Base-by-base conservation (phyloP, 2,888 invertebrate genomes). In the Exephanes ischioxanthus region DNA sequence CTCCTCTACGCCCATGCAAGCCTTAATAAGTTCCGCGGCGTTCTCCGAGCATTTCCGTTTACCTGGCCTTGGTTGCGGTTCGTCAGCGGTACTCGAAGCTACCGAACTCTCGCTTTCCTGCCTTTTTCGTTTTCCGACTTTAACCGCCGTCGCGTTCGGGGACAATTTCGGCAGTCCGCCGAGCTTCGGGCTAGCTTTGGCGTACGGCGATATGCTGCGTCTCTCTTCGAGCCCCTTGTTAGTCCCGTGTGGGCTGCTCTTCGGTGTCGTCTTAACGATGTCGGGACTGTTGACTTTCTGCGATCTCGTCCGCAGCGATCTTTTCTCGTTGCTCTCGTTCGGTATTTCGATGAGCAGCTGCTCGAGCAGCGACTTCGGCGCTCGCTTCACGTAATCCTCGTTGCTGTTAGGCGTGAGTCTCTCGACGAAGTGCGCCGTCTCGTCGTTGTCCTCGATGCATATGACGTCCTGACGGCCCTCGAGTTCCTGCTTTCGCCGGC, bases 281-380 rank as follows among this genome's bases (percentile, higher is more conserved):
- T 93, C 94, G n/a, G 94, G 93, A 84, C 93, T 94, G 81, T 93
- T 93, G 30, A 94, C 88, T 84, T 94, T 94, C 79, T 94, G 94
- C 0, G 94, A 94, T 75, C 94, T 90, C 66, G 91, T 94, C 83
- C 91, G 94, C 92, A 85, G 88, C 75, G 90, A 95, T 93, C 85
- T 95, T 91, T 95, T 96, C 85, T 95, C 95, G 76, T 94, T 94
- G 89, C 95, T 95, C 73, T 95, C 95, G 85, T 95, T 95, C 4
- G 98, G 98, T 89, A 98, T 98, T 93, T 98, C 98, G 89, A 98
- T 98, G 1, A 97, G 95, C 89, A 98, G 95, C 92, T 98, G 97
- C 91, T 97, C 97, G 61, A 97, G 94, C 71, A 97, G 92, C 77
- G 96, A 96, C 83, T 94, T 94, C 3, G 92, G 90, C 3, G 92